Evolutionary conservation across 2,888 invertebrate species (phyloP).

Genomic region (Parochlus steinenii): DNA sequence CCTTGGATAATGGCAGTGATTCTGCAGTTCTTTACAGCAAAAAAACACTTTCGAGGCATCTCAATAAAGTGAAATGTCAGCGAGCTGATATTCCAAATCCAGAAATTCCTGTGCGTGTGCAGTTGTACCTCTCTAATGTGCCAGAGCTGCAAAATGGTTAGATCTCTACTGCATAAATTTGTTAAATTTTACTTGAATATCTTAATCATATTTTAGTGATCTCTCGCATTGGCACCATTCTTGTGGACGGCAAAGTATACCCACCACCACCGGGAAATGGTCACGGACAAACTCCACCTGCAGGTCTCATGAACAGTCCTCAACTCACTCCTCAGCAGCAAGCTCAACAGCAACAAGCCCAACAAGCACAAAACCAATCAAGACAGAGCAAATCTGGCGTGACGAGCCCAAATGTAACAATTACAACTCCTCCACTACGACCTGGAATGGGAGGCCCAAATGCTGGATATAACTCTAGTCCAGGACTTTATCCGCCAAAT

Average conservation of each 20-base stretch:
- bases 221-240: constrained; percentile 60
- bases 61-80: constrained; percentile 65
- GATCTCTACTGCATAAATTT: constrained; percentile 1
- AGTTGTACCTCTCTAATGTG: constrained; percentile 62
- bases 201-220: constrained; percentile 37
- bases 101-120: constrained; percentile 71
- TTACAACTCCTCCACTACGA: constrained; percentile 8
- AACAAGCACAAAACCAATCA: constrained; percentile 7
- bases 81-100: constrained; percentile 80
- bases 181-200: constrained; percentile 8
- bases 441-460: constrained; percentile 3
- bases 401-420: constrained; percentile 10
- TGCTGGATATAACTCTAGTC: constrained; percentile 8
- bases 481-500: neutral
- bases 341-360: constrained; percentile 15
- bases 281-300: constrained; percentile 14
- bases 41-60: constrained; percentile 54
- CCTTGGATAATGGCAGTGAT: constrained; percentile 64
- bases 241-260: constrained; percentile 70
- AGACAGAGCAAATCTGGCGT: constrained; percentile 12
- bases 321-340: constrained; percentile 20
- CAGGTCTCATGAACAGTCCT: neutral
- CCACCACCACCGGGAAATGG: constrained; percentile 30
- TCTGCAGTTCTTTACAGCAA: constrained; percentile 71
- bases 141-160: constrained; percentile 61